Conservation (phyloP, 2,888 invertebrate genomes). For the Synanthedon myopaeformis region DNA sequence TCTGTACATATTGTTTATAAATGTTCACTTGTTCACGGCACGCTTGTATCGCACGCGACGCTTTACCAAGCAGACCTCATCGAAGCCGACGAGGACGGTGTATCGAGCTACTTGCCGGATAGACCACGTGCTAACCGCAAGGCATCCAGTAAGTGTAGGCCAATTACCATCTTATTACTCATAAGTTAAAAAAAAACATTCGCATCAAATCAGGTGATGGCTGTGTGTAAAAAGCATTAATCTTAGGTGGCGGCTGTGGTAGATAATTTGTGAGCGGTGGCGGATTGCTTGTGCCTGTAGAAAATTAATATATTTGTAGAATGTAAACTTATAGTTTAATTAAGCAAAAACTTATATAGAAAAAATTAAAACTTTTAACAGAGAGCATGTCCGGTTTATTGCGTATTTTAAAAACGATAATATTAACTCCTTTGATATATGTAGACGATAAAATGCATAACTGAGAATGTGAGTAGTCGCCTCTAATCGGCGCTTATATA, state of each 20-base stretch:
- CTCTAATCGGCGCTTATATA: background rate
- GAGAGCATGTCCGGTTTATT: too few relatives aligned
- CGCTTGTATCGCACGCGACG: slow-evolving; percentile 25
- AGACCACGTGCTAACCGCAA: slow-evolving; percentile 60
- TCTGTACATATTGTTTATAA: slow-evolving; percentile 15
- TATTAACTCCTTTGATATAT: too few relatives aligned
- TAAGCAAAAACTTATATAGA: too few relatives aligned
- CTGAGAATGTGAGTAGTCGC: too few relatives aligned
- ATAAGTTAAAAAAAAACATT: too few relatives aligned
- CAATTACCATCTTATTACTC: background rate
- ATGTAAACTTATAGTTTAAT: too few relatives aligned
- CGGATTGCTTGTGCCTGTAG: too few relatives aligned
- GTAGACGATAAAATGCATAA: too few relatives aligned
- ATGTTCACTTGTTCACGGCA: slow-evolving; percentile 26
- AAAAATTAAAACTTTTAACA: too few relatives aligned
- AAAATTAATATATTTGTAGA: too few relatives aligned
- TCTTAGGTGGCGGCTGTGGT: slow-evolving; percentile 12
- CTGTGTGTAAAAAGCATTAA: background rate
- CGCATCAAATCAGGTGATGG: background rate
- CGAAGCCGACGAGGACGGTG: slow-evolving; percentile 70
- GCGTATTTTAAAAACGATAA: too few relatives aligned
- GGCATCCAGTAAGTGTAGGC: slow-evolving; percentile 67
- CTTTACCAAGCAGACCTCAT: slow-evolving; percentile 62
- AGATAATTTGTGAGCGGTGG: background rate
- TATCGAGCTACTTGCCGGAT: slow-evolving; percentile 56